Conservation (phyloP, 2,888 invertebrate genomes). For the Spilosoma lubricipeda region DNA sequence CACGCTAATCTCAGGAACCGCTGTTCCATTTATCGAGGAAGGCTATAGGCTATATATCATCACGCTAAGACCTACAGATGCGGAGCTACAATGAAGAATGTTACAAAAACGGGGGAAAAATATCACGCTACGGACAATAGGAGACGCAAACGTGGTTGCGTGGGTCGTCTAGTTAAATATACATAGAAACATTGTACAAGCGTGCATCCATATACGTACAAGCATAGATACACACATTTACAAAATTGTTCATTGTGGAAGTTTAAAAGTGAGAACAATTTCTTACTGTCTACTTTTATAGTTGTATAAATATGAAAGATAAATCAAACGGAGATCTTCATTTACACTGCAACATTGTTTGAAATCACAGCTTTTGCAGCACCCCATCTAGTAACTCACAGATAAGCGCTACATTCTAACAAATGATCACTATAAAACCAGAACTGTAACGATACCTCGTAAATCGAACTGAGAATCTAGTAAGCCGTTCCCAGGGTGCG, state of each 20-base stretch:
- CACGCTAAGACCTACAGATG: too few species aligned
- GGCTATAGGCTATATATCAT: too few species aligned
- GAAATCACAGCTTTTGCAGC: not conserved
- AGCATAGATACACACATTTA: too few species aligned
- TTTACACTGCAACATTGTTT: not conserved
- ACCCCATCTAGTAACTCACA: not conserved
- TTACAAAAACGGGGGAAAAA: too few species aligned
- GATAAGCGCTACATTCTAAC: not conserved
- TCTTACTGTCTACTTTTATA: not conserved
- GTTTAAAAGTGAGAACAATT: not conserved
- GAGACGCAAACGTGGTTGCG: too few species aligned
- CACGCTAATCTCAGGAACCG: too few species aligned
- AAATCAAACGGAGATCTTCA: not conserved
- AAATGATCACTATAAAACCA: slow-evolving; percentile 3
- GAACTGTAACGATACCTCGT: slow-evolving; percentile 3
- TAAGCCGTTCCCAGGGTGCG: not conserved
- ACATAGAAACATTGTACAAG: too few species aligned
- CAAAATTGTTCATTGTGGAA: not conserved
- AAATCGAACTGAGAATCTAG: slow-evolving; percentile 1
- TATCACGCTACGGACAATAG: too few species aligned
- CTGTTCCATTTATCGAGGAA: too few species aligned
- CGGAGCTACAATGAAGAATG: too few species aligned
- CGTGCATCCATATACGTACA: too few species aligned
- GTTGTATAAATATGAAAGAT: not conserved
- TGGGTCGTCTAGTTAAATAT: too few species aligned